Conservation (phyloP, 2,797 vertebrate genomes). For the Microctenopoma steveboyesi region DNA sequence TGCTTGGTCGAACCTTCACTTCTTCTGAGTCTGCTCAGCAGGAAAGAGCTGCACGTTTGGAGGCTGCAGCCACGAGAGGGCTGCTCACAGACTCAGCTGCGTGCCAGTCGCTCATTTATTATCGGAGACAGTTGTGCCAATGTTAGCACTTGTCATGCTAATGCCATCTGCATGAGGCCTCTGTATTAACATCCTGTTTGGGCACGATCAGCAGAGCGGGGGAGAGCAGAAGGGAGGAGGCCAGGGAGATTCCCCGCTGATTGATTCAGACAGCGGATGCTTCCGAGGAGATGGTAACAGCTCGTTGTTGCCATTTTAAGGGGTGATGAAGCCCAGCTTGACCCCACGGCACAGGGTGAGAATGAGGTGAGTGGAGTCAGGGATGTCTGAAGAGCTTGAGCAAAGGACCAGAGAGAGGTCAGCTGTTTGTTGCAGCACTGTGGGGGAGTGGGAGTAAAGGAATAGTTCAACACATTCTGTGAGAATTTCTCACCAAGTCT, state of each 20-base stretch:
- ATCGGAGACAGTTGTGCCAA: slow-evolving; percentile 49
- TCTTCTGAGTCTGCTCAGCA: slow-evolving; percentile 48
- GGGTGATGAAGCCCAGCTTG: slow-evolving; percentile 6
- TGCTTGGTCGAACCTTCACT: slow-evolving; percentile 50
- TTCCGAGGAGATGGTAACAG: slow-evolving; percentile 53
- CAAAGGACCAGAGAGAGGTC: background rate
- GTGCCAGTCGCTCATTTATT: slow-evolving; percentile 60
- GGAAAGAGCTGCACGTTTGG: slow-evolving; percentile 26
- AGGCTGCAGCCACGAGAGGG: slow-evolving; percentile 47
- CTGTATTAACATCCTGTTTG: slow-evolving; percentile 30
- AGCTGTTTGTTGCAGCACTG: background rate
- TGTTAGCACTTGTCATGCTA: slow-evolving; percentile 53
- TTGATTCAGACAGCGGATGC: slow-evolving; percentile 46
- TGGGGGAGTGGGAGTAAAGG: background rate
- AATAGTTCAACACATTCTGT: too few species aligned
- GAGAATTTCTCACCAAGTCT: too few species aligned
- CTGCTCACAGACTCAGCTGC: slow-evolving; percentile 69
- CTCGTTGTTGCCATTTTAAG: slow-evolving; percentile 47
- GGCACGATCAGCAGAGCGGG: slow-evolving; percentile 6
- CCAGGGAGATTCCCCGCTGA: slow-evolving; percentile 38
- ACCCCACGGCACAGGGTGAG: slow-evolving; percentile 12
- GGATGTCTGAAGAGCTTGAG: slow-evolving; percentile 52
- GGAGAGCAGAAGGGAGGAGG: background rate
- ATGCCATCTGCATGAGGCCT: slow-evolving; percentile 32
- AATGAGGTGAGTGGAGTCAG: slow-evolving; percentile 35